A percentile compares a stretch with the other conserved stretches of the same genome.
Conservation (phyloP, 2,888 invertebrate genomes). For the Ceratothoa steindachneri region DNA sequence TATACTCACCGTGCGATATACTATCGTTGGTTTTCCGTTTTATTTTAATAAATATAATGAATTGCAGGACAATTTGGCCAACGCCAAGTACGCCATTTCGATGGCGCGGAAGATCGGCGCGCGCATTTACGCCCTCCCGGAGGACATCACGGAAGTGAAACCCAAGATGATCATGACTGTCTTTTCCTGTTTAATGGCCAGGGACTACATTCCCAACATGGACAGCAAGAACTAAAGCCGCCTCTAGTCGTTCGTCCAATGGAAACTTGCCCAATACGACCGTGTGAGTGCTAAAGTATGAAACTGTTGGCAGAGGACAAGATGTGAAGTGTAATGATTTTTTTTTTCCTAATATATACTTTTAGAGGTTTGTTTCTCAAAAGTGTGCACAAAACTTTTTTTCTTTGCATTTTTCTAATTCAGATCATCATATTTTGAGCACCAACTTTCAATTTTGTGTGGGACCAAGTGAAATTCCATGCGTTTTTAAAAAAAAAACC, state of each 20-base stretch:
- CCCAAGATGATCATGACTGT: conserved; percentile 99
- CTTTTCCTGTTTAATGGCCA: conserved; percentile 97
- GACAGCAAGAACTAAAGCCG: conserved; percentile 54
- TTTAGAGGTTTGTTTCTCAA: background rate
- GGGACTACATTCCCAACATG: conserved; percentile 89
- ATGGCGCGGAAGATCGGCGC: conserved; percentile 97
- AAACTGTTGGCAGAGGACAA: background rate
- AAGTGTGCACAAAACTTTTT: too few species aligned
- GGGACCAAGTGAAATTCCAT: background rate
- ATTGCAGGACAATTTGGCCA: conserved; percentile 81
- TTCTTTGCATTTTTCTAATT: too few species aligned
- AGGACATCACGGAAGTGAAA: conserved; percentile 96
- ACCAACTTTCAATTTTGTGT: background rate
- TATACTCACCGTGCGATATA: too few species aligned
- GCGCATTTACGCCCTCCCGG: conserved; percentile 94
- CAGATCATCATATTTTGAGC: too few species aligned
- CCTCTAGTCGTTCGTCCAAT: background rate
- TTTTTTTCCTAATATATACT: too few species aligned
- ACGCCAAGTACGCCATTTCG: conserved; percentile 99
- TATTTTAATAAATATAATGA: too few species aligned
- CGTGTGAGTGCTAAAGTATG: too few species aligned
- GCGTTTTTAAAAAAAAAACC: background rate
- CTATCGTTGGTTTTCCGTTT: too few species aligned
- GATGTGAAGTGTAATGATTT: too few species aligned
- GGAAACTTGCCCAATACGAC: too few species aligned